Conservation (phyloP, 2,797 vertebrate species). For the Sebastolobus alascanus region DNA sequence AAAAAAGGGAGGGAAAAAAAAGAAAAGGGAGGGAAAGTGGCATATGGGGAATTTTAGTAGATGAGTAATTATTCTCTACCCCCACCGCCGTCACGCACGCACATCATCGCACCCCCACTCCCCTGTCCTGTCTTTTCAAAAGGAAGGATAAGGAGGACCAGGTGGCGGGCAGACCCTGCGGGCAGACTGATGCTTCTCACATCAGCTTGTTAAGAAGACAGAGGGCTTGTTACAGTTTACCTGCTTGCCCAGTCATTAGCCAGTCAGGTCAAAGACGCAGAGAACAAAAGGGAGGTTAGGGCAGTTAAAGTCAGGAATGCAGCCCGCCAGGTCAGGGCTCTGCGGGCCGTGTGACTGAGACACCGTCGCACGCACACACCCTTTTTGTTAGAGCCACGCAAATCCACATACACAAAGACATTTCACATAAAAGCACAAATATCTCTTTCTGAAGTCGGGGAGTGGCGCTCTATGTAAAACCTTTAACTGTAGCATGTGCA, state of each 20-base stretch:
- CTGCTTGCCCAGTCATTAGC: constrained; percentile 67
- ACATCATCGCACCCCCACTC: constrained; percentile 35
- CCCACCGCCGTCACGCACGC: constrained; percentile 15
- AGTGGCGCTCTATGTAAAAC: constrained; percentile 38
- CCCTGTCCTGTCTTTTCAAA: constrained; percentile 42
- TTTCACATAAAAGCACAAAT: constrained; percentile 18
- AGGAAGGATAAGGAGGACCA: constrained; percentile 51
- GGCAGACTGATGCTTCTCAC: constrained; percentile 55
- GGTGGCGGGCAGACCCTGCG: constrained; percentile 59
- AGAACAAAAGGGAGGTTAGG: constrained; percentile 75
- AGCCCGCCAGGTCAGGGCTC: constrained; percentile 68
- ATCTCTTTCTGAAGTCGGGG: constrained; percentile 26
- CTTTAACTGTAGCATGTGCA: constrained; percentile 26
- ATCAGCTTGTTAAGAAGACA: constrained; percentile 64
- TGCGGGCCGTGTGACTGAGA: constrained; percentile 46
- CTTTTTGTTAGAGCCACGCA: constrained; percentile 34
- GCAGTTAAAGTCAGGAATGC: constrained; percentile 79
- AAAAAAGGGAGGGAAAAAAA: constrained; percentile 26
- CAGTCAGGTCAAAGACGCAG: constrained; percentile 65
- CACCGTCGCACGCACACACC: constrained; percentile 55
- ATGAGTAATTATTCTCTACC: constrained; percentile 75
- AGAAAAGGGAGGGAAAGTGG: constrained; percentile 39
- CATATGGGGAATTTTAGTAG: constrained; percentile 67
- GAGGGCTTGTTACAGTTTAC: constrained; percentile 69
- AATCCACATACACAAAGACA: constrained; percentile 52